Evolutionary conservation across 2,797 vertebrate genomes (phyloP), one percentile per base, ranked within the genome.

Genomic region (Lithobates pipiens): DNA sequence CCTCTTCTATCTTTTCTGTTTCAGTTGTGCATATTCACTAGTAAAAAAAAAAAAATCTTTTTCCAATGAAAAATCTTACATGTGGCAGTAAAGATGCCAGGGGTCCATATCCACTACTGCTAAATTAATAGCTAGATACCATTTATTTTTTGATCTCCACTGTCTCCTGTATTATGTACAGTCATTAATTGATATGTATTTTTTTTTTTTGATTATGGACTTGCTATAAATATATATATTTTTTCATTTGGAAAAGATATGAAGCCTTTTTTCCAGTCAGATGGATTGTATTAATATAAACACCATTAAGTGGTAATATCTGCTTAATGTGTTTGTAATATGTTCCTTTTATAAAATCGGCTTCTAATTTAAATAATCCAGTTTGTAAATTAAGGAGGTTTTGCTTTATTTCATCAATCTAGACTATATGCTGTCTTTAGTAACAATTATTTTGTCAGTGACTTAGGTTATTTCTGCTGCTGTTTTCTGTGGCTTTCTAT

Each of bases 351-450:
- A 42, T 29, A 32, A 13, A 13, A 27, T n/a, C 77, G 42, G 36
- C 77, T 77, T 69, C 39, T 42, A 27, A 27, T 69, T 44, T 68
- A 61, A 80, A 65, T 50, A 36, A 85, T 74, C 21, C 5, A 65
- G 63, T 23, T 34, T 85, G 74, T 77, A 85, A 77, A 89, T 91
- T 95, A 94, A 96, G 96, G 94, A 95, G 96, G 95, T 94, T 97
- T 76, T 78, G 23, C 16, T 85, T 27, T 29, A 27, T 67, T 15
- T 54, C 3, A 23, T n/a, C 6, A 61, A 5, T 61, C 6, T 61
- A 5, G 10, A 9, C 10, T 7, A 13, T 61, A 16, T 54, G 54
- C 21, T 61, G 54, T 9, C 50, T 61, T 61, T 61, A 1, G 21
- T 23, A n/a, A 21, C 18, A 23, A n/a, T 23, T 7, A 23, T 61